Percentiles rank a stretch among this genome's conserved stretches.
Conservation (phyloP, 2,888 invertebrate species). For the Cataglyphis rosenhaueri region DNA sequence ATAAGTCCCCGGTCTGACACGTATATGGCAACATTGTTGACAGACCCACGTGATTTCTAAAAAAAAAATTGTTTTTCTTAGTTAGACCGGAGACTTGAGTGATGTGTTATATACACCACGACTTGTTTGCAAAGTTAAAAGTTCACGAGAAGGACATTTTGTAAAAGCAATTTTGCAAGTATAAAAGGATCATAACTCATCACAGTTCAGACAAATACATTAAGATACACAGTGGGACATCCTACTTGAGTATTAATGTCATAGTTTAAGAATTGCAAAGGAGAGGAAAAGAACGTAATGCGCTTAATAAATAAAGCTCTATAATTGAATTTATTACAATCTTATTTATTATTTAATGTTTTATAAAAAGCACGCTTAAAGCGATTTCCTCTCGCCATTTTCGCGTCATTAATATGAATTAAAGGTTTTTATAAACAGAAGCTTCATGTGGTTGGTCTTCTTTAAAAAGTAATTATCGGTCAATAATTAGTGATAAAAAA, state of each 20-base stretch:
- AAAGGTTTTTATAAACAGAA: background rate
- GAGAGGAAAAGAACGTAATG: background rate
- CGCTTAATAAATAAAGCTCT: background rate
- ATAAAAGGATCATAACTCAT: conserved; percentile 36
- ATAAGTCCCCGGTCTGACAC: too few species aligned
- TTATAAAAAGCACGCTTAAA: background rate
- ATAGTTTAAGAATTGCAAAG: background rate
- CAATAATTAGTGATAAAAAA: background rate
- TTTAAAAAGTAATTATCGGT: conserved; percentile 1
- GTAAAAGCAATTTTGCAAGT: conserved; percentile 18
- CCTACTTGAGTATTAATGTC: conserved; percentile 20
- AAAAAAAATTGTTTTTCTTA: too few species aligned
- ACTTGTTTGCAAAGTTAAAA: conserved; percentile 25
- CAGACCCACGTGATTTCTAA: too few species aligned
- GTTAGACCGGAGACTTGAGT: too few species aligned
- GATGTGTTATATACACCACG: background rate
- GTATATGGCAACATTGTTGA: too few species aligned
- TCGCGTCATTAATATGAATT: background rate
- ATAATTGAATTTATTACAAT: conserved; percentile 9
- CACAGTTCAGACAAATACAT: conserved; percentile 24
- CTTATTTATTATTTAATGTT: background rate
- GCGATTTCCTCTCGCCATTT: background rate
- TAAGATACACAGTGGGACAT: background rate
- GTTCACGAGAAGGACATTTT: conserved; percentile 20
- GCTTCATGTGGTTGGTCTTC: background rate